Base-by-base conservation (phyloP, 2,797 vertebrate species). In the Tangara arthus region DNA sequence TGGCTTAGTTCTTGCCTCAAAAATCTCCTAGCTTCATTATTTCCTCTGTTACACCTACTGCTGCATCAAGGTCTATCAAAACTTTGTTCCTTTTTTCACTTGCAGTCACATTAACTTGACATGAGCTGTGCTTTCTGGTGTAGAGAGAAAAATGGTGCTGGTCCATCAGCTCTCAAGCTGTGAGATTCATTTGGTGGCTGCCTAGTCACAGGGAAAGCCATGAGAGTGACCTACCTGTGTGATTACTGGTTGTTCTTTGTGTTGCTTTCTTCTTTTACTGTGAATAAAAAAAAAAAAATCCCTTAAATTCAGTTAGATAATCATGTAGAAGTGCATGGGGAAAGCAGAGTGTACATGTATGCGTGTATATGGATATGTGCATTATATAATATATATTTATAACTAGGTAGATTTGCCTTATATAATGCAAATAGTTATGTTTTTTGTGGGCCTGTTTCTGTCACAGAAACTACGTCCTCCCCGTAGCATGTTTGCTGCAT, bases 381-480 rank as follows among this genome's bases (percentile, higher is more conserved):
- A n/a, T 39, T 46, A n/a, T 55, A 20, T 19, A 46, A 53, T n/a
- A 32, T 42, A 2, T 30, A 47, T 56, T 34, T 34, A 8, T 37
- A 52, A 16, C 11, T 28, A 6, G 8, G 17, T 21, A 10, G n/a
- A 46, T 53, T 61, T 86, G 8, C 24, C 9, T 22, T 61, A 19
- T 30, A 4, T 39, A n/a, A 44, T 56, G 19, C 10, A 76, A 79
- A 56, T 15, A 46, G 5, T 24, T 66, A 17, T 21, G 19, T 26
- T 68, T 23, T 50, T 77, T 9, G 14, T 6, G 53, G 26, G 22
- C 16, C 14, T 64, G 5, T 68, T 87, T 69, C 30, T 90, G 50
- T 69, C 55, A 65, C 0, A 0, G 24, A 77, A 56, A 69, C 9
- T 9, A 5, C 0, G 0, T 70, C 52, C 26, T 92, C 65, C 22